phyloP scores from a whole-genome alignment of 2,797 vertebrate genomes.

The Balearica regulorum region DNA sequence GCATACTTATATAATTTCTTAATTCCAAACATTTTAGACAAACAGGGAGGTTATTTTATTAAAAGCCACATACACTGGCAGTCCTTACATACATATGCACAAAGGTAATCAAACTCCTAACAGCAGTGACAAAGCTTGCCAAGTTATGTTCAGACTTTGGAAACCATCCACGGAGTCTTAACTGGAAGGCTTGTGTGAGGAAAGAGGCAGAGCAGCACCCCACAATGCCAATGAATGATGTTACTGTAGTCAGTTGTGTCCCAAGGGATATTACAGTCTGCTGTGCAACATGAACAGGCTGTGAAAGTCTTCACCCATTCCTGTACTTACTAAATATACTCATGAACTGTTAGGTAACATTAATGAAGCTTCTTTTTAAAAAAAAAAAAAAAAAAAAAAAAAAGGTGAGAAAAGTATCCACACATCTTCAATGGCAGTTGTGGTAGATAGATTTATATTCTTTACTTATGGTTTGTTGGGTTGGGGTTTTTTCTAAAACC shows the following conservation, averaged over 20 bases:
- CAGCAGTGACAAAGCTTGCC: slow-evolving; percentile 15
- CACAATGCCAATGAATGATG: not conserved
- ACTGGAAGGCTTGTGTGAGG: slow-evolving; percentile 28
- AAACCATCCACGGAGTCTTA: not conserved
- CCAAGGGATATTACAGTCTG: slow-evolving; percentile 3
- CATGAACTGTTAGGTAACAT: not conserved
- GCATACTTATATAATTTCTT: not conserved
- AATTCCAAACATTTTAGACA: not conserved
- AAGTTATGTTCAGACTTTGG: slow-evolving; percentile 40
- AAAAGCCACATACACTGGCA: not conserved
- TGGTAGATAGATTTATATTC: not conserved
- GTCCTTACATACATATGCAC: not conserved
- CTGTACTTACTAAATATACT: not conserved
- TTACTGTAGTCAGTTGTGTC: slow-evolving; percentile 13
- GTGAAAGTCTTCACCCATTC: not conserved
- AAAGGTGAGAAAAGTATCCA: not conserved
- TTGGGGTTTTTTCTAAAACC: not conserved
- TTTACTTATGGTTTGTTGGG: not conserved
- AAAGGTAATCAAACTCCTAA: slow-evolving; percentile 45
- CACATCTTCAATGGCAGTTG: not conserved
- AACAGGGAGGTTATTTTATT: not conserved
- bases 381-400: not conserved
- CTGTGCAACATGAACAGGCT: not conserved
- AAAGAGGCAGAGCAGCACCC: slow-evolving; percentile 15
- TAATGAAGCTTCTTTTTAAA: not conserved